Evolutionary conservation across 2,113 vertebrate species (phyloP), one percentile per base, ranked within the genome.

Genomic region (Pseudorhombus dupliciocellatus): DNA sequence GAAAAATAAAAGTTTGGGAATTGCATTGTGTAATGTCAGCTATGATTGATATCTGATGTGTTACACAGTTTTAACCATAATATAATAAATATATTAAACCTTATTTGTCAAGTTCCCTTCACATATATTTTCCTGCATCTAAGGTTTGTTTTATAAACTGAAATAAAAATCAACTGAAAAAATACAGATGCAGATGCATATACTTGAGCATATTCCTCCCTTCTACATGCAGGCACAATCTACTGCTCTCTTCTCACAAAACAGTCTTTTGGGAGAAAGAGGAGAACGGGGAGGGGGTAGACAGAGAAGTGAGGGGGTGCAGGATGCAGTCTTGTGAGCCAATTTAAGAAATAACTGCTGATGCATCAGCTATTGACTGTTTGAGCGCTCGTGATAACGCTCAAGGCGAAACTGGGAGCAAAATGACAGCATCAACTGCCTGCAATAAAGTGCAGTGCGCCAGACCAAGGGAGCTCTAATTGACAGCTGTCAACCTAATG

Each of bases 291-390:
- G 59, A 70, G 80, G 64, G 74, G 74, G 65, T 30, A 66, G 80
- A 66, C 65, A 60, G 54, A 63, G 61, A 16, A 91, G 91, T 51
- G 62, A 70, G 68, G 31, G 84, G 82, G 90, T 84, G 86, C 86
- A 92, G 92, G 94, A 95, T 91, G 93, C 95, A 95, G 96, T 94
- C 95, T 94, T 94, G 94, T 91, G 94, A 97, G 95, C 95, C 96
- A 95, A 96, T 97, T 96, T 96, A 94, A 95, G 95, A 96, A 96
- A 95, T 96, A 95, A 96, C 93, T 96, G 96, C 96, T 98, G 96
- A 97, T 96, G 95, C 94, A 95, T 96, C 96, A 96, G 95, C 94
- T 97, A 97, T 95, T 95, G 96, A 97, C 95, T 95, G 94, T 94
- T 95, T 95, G 91, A 93, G 94, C 91, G 94, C 93, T 95, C 92